phyloP scores from a whole-genome alignment of 2,113 vertebrate genomes.

The Halcyon malimbica region DNA sequence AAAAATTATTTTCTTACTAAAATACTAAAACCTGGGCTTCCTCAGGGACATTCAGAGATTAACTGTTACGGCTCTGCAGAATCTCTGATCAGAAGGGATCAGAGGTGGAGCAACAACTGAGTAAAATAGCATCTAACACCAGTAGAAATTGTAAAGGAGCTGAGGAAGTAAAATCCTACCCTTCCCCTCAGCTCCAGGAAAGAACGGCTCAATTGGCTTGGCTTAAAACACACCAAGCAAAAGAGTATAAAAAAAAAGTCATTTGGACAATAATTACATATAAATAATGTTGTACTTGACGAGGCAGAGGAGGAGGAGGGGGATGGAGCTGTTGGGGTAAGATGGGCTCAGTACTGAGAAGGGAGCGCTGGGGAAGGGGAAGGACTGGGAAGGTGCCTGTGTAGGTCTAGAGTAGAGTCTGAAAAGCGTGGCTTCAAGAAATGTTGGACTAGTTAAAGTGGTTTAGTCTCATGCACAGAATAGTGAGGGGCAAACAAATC shows the following conservation, averaged over 20 bases:
- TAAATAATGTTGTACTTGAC: not conserved
- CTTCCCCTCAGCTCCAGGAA: not conserved
- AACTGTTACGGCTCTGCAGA: not conserved
- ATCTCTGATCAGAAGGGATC: not conserved
- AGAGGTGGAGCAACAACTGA: not conserved
- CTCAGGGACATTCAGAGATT: not conserved
- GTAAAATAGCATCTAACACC: not conserved
- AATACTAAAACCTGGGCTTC: not conserved
- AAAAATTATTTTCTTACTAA: not conserved
- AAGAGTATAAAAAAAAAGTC: not conserved
- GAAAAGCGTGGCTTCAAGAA: not conserved
- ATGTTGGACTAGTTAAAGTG: not conserved
- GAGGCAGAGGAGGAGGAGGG: not conserved
- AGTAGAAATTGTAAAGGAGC: not conserved
- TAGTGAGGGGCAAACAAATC: not conserved
- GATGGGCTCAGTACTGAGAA: accelerated
- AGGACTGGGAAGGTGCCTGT: not conserved
- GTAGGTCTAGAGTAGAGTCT: not conserved
- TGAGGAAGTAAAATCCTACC: not conserved
- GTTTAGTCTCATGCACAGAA: not conserved
- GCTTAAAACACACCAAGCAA: not conserved
- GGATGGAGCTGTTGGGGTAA: not conserved
- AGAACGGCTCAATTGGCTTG: not conserved
- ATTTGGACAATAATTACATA: not conserved
- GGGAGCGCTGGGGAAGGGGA: not conserved